Conservation (phyloP, 2,888 invertebrate species). For the Rhogogaster chlorosoma region DNA sequence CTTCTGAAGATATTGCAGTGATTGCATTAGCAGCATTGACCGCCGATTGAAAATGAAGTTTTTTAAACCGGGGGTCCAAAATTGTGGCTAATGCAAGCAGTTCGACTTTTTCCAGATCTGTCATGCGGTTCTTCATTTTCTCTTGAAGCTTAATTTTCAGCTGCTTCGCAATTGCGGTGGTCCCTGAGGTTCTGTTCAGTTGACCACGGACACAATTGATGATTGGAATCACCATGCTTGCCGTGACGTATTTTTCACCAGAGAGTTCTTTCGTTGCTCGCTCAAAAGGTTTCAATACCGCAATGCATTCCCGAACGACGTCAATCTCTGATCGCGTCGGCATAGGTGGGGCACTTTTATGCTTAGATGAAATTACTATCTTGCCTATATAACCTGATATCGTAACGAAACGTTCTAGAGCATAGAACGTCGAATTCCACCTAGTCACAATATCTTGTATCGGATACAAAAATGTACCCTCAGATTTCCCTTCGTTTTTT, state of each 20-base stretch:
- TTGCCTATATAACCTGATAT: conserved; percentile 18
- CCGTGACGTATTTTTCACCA: conserved; percentile 15
- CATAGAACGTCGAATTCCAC: conserved; percentile 30
- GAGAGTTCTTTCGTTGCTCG: conserved; percentile 24
- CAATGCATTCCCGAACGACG: conserved; percentile 1
- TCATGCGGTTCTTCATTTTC: background rate
- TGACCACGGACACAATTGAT: background rate
- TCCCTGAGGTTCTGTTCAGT: background rate
- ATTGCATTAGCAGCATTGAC: conserved; percentile 17
- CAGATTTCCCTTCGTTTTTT: conserved; percentile 32
- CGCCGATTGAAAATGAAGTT: conserved; percentile 16
- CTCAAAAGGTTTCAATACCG: conserved; percentile 23
- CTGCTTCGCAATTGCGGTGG: background rate
- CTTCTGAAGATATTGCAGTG: background rate
- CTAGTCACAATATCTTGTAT: conserved; percentile 10
- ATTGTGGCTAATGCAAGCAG: conserved; percentile 21
- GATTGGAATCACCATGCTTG: conserved; percentile 24
- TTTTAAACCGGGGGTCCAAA: conserved; percentile 39
- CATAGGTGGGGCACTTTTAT: conserved; percentile 13
- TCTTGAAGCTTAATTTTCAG: conserved; percentile 15
- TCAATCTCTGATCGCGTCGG: background rate
- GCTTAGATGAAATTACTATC: conserved; percentile 5
- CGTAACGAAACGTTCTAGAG: conserved; percentile 11
- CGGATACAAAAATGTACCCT: conserved; percentile 21
- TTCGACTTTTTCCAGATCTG: conserved; percentile 16